These are phyloP conservation scores for Aphelenchoides avenae DNA, from an alignment of 1,140 invertebrate genomes.

Conservation along the genomic window DNA sequence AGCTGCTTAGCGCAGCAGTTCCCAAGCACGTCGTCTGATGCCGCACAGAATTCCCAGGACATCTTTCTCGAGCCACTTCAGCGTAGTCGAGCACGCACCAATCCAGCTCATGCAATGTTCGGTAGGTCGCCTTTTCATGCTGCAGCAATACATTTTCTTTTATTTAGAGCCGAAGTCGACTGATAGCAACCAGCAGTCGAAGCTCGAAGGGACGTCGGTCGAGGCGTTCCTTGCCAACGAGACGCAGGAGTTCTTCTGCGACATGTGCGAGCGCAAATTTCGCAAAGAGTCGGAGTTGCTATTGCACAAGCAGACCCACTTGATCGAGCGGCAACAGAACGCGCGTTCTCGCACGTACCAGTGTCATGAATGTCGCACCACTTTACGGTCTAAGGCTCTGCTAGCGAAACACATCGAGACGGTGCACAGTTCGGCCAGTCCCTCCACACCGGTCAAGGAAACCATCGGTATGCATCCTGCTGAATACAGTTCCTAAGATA, in stretches of 20 bases:
- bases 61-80: conserved; percentile 9
- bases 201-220: conserved; percentile 10
- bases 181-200: too few species aligned
- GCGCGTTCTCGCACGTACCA: conserved; percentile 23
- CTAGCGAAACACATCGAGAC: conserved; percentile 46
- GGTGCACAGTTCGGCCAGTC: conserved; percentile 18
- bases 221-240: conserved; percentile 31
- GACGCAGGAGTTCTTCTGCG: conserved; percentile 36
- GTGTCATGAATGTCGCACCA: conserved; percentile 41
- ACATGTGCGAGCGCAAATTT: conserved; percentile 49
- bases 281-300: conserved; percentile 49
- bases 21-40: conserved; percentile 3
- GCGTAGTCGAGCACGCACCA: too few species aligned
- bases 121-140: too few species aligned
- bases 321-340: conserved; percentile 49
- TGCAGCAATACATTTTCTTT: too few species aligned
- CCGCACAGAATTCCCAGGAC: background rate
- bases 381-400: conserved; percentile 26
- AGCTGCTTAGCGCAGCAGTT: too few species aligned
- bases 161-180: too few species aligned
- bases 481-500: too few species aligned
- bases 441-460: too few species aligned
- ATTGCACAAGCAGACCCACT: conserved; percentile 52
- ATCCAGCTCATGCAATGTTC: too few species aligned
- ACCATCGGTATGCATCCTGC: too few species aligned